Conservation (phyloP, 2,888 invertebrate species). For the Venusia cambrica region DNA sequence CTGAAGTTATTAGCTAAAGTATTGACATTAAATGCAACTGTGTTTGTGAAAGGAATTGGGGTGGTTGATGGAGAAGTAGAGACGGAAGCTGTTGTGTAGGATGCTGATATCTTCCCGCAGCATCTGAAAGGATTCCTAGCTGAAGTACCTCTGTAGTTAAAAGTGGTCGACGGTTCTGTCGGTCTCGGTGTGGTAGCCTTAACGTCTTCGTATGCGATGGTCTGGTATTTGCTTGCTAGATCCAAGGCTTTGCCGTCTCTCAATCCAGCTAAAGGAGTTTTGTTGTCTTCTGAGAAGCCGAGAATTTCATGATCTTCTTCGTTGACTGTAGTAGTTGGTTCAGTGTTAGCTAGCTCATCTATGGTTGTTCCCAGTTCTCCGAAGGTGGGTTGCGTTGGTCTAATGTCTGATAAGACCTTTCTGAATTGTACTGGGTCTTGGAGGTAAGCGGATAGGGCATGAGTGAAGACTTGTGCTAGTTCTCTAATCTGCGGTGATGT, state of each 20-base stretch:
- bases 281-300: conserved; percentile 86
- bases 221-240: conserved; percentile 32
- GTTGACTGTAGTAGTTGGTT: conserved; percentile 80
- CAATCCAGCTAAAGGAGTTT: conserved; percentile 47
- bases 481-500: conserved; percentile 86
- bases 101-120: conserved; percentile 70
- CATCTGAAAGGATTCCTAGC: conserved; percentile 61
- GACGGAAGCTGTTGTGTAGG: conserved; percentile 63
- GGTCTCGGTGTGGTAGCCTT: conserved; percentile 37
- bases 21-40: conserved; percentile 54
- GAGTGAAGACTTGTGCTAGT: conserved; percentile 91
- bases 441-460: conserved; percentile 90
- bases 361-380: conserved; percentile 60
- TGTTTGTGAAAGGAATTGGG: conserved; percentile 66
- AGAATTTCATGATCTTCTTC: conserved; percentile 89
- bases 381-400: conserved; percentile 88
- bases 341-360: conserved; percentile 68
- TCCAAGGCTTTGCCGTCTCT: conserved; percentile 70
- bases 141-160: conserved; percentile 46
- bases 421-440: conserved; percentile 92
- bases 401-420: conserved; percentile 86
- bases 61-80: conserved; percentile 46
- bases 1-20: conserved; percentile 43
- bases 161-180: conserved; percentile 47
- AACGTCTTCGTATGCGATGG: conserved; percentile 32